Percentiles rank a stretch among this genome's conserved stretches.
Conservation (phyloP, 1,140 invertebrate species). For the Trichomalopsis sarcophagae region DNA sequence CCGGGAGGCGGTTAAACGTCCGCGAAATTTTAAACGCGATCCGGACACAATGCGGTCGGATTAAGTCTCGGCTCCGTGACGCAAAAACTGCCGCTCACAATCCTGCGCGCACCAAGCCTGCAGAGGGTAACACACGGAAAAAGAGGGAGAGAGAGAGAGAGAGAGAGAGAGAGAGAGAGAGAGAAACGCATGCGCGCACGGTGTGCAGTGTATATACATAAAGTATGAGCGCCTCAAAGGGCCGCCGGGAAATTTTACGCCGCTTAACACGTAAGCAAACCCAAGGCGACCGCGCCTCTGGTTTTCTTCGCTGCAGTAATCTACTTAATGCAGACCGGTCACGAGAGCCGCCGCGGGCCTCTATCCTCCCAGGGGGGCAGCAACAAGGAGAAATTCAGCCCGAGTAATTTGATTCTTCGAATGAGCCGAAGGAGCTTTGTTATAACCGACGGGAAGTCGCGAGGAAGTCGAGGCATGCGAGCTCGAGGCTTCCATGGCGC, state of each 20-base stretch:
- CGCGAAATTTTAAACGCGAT: not conserved
- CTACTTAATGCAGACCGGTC: slow-evolving; percentile 11
- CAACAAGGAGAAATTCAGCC: not conserved
- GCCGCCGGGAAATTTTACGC: not conserved
- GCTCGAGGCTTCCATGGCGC: not conserved
- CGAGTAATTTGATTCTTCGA: slow-evolving; percentile 22
- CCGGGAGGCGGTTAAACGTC: not conserved
- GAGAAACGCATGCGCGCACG: not conserved
- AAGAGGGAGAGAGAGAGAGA: not conserved
- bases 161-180: not conserved
- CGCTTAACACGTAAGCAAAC: not conserved
- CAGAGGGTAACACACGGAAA: not conserved
- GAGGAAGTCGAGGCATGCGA: not conserved
- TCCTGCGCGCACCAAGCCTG: too few relatives aligned
- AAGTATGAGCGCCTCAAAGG: not conserved
- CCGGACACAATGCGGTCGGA: not conserved
- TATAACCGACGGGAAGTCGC: slow-evolving; percentile 13
- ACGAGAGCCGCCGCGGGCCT: not conserved
- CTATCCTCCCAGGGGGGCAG: not conserved
- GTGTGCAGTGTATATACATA: not conserved
- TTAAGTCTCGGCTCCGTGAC: not conserved
- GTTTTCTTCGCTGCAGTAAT: slow-evolving; percentile 1
- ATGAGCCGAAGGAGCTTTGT: slow-evolving; percentile 2
- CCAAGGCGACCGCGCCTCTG: not conserved
- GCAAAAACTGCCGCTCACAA: not conserved